Evolutionary conservation across 2,113 vertebrate genomes (phyloP).

Genomic region (Sphyrna mokarran): DNA sequence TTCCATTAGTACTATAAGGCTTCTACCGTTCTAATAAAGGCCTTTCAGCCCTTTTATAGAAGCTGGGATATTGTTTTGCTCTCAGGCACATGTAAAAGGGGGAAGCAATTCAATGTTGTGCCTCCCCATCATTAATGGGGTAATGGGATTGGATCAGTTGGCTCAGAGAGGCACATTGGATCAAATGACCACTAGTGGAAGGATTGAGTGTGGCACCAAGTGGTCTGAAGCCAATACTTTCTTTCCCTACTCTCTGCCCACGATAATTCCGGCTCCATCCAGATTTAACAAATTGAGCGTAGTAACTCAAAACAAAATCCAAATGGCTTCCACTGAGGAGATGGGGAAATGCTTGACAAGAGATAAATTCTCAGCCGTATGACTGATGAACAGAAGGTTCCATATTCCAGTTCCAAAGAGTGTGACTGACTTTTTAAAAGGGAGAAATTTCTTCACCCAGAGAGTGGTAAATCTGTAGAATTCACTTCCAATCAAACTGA

Average conservation of each 20-base stretch:
- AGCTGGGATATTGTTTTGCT: not conserved
- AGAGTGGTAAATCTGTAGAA: no score
- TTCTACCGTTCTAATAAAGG: not conserved
- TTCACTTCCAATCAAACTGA: no score
- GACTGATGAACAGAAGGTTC: not conserved
- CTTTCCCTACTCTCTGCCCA: not conserved
- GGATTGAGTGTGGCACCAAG: not conserved
- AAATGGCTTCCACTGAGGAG: not conserved
- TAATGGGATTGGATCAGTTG: not conserved
- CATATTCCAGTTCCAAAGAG: not conserved
- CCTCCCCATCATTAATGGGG: not conserved
- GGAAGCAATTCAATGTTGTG: not conserved
- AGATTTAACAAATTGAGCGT: not conserved
- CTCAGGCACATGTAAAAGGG: not conserved
- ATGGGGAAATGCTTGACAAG: not conserved
- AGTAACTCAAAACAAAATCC: not conserved
- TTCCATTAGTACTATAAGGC: not conserved
- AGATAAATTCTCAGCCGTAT: not conserved
- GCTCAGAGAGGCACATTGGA: not conserved
- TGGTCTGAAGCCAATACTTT: not conserved
- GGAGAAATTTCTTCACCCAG: no score
- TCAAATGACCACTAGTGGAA: not conserved
- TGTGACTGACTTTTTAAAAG: not conserved
- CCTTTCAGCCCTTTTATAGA: not conserved
- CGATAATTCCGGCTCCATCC: not conserved